Percentiles rank a stretch among this genome's conserved stretches.
These are phyloP conservation scores for Bolborhynchus lineola DNA, from an alignment of 2,113 vertebrate species.

Conservation along the genomic window DNA sequence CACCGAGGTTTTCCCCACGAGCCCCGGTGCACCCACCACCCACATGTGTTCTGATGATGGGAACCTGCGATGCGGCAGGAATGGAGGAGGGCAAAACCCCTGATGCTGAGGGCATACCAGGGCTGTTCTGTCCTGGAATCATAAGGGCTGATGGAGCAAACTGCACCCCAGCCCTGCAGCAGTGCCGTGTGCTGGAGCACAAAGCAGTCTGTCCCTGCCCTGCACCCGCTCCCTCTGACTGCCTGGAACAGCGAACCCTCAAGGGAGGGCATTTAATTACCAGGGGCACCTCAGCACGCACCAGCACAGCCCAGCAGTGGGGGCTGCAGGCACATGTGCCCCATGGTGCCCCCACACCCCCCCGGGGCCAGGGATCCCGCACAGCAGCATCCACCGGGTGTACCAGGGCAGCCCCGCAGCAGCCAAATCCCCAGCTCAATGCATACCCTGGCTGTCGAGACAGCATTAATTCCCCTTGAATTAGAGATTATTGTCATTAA, in stretches of 20 bases:
- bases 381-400: neutral
- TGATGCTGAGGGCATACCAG: neutral
- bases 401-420: rapidly evolving
- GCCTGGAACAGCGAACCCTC: neutral
- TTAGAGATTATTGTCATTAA: neutral
- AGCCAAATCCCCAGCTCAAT: neutral
- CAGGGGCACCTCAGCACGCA: neutral
- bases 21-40: neutral
- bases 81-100: neutral
- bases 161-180: neutral
- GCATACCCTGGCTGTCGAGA: neutral
- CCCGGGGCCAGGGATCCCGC: neutral
- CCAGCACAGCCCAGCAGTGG: rapidly evolving
- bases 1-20: rapidly evolving
- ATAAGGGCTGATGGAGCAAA: neutral
- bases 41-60: rapidly evolving
- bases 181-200: neutral
- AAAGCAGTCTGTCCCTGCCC: neutral
- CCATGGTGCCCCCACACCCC: neutral
- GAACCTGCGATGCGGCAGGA: neutral
- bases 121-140: neutral
- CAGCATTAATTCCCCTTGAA: neutral
- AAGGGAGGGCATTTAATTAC: neutral
- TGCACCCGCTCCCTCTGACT: rapidly evolving
- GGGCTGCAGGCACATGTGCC: neutral